These are phyloP conservation scores for Corythucha ciliata DNA, from an alignment of 2,888 invertebrate genomes.

Conservation along the genomic window DNA sequence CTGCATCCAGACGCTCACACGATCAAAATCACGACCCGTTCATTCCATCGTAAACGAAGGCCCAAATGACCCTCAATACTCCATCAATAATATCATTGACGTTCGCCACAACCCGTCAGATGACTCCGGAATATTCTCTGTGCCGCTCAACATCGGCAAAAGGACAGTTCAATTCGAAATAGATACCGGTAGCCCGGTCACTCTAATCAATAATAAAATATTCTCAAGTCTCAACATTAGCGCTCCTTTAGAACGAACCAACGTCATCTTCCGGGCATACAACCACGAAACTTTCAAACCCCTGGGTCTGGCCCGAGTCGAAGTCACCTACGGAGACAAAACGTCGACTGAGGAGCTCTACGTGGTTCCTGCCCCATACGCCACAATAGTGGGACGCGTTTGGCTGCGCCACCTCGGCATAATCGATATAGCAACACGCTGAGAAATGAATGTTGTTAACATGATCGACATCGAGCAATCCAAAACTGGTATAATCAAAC, in stretches of 20 bases:
- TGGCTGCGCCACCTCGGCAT: slow-evolving; percentile 9
- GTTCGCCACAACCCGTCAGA: neutral
- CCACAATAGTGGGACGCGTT: neutral
- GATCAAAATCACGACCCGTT: no score
- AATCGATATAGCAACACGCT: neutral
- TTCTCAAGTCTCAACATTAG: neutral
- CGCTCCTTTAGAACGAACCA: neutral
- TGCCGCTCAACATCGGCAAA: neutral
- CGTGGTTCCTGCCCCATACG: slow-evolving; percentile 6
- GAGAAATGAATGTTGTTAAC: neutral
- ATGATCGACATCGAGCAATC: no score
- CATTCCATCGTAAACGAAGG: no score
- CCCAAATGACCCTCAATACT: no score
- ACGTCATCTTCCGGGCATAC: slow-evolving; percentile 3
- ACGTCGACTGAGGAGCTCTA: slow-evolving; percentile 5
- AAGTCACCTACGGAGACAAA: neutral
- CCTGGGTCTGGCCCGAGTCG: neutral
- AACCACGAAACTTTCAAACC: slow-evolving; percentile 6
- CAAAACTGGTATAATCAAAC: no score
- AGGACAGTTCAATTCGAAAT: neutral
- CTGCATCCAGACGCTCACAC: no score
- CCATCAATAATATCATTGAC: no score
- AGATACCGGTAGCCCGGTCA: neutral
- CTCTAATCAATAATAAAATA: neutral
- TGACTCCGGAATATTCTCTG: neutral